Percentiles rank a stretch among this genome's conserved stretches.
These are phyloP conservation scores for Nephotettix cincticeps DNA, from an alignment of 1,140 invertebrate species.

Conservation along the genomic window DNA sequence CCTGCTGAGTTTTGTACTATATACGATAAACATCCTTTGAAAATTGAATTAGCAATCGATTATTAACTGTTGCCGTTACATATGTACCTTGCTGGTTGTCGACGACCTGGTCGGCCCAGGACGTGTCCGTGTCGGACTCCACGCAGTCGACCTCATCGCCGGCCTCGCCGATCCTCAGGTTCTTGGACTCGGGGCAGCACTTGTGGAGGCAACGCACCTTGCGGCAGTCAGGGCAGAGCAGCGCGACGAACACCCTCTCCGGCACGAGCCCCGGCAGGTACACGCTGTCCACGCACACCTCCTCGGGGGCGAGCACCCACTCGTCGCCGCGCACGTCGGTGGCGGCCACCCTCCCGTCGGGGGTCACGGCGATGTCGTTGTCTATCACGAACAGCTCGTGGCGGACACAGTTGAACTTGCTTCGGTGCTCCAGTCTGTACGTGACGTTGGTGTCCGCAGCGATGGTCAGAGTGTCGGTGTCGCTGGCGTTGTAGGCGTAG, in stretches of 20 bases:
- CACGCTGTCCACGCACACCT: slow-evolving; percentile 30
- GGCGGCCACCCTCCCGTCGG: slow-evolving; percentile 6
- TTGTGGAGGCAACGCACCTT: slow-evolving; percentile 25
- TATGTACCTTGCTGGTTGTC: neutral
- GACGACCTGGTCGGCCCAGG: neutral
- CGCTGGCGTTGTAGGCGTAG: neutral
- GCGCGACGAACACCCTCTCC: neutral
- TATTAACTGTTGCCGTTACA: too few relatives aligned
- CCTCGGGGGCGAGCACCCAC: neutral
- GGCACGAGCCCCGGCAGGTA: neutral
- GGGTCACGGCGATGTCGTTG: slow-evolving; percentile 15
- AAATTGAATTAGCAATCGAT: too few relatives aligned
- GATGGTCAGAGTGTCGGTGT: too few relatives aligned
- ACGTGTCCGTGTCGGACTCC: neutral
- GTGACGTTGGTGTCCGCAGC: neutral
- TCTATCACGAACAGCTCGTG: slow-evolving; percentile 10
- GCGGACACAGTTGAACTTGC: neutral
- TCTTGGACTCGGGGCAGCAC: slow-evolving; percentile 11
- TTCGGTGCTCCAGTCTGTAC: neutral
- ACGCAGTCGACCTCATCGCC: neutral
- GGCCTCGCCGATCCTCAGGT: neutral
- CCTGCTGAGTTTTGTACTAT: too few relatives aligned
- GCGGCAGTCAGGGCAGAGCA: slow-evolving; percentile 26
- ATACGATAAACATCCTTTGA: too few relatives aligned
- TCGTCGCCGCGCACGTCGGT: neutral